phyloP scores from a whole-genome alignment of 1,140 invertebrate species.

The Sycophaga agraensis region DNA sequence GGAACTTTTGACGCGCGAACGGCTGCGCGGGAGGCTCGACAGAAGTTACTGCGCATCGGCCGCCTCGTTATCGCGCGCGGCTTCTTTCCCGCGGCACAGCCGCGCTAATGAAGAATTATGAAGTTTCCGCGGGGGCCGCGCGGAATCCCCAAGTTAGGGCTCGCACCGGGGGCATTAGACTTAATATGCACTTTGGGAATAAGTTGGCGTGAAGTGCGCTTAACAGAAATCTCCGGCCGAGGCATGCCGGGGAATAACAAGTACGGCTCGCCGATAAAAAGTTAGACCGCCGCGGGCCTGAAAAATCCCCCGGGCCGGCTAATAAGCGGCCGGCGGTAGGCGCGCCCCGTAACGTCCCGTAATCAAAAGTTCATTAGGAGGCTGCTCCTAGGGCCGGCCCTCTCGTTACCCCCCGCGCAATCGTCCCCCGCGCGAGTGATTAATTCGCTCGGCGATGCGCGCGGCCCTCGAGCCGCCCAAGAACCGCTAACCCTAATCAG shows the following conservation, averaged over 20 bases:
- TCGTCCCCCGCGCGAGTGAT: too few relatives aligned
- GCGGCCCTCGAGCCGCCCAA: too few relatives aligned
- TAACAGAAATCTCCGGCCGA: slow-evolving; percentile 4
- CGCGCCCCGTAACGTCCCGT: too few relatives aligned
- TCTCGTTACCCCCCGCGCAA: too few relatives aligned
- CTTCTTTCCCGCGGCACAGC: background rate
- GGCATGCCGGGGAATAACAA: slow-evolving; percentile 11
- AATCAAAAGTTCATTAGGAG: too few relatives aligned
- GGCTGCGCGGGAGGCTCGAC: background rate
- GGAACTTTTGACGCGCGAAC: slow-evolving; percentile 12
- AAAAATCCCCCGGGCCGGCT: too few relatives aligned
- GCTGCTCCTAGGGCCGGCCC: too few relatives aligned
- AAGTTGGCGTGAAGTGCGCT: background rate
- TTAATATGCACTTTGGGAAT: slow-evolving; percentile 25
- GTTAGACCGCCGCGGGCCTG: too few relatives aligned
- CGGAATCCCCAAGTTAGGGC: slow-evolving; percentile 2
- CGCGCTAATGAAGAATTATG: slow-evolving; percentile 23
- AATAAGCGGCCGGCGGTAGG: too few relatives aligned
- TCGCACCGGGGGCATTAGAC: slow-evolving; percentile 14
- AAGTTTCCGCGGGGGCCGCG: background rate
- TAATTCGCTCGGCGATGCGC: too few relatives aligned
- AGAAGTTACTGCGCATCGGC: background rate
- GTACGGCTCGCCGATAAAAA: slow-evolving; percentile 11
- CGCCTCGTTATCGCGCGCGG: background rate
- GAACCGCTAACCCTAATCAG: slow-evolving; percentile 27